Base-by-base conservation (phyloP, 2,113 vertebrate species). In the Catharus bicknelli region DNA sequence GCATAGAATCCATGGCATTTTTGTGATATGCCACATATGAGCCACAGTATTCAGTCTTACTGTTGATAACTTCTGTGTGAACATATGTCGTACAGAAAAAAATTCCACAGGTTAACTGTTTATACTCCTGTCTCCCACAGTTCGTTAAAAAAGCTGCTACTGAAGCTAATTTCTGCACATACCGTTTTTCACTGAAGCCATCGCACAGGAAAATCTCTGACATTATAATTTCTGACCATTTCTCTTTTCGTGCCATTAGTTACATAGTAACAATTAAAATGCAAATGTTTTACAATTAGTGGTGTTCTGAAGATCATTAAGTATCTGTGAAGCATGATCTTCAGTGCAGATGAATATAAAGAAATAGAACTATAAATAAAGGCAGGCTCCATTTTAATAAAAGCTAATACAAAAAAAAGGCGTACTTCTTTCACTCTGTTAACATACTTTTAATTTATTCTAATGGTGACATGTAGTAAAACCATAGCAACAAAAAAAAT, bases 21-120 rank as follows among this genome's bases (percentile, higher is more conserved):
- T 76, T 76, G 6, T 75, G 48, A 34, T 22, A 17, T 16, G 70
- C 32, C 30, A 47, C 0, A 0, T 38, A n/a, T 4, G 7, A 76
- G 32, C 57, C 43, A 72, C 40, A 55, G 22, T n/a, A 59, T 43
- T 63, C 13, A 11, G 40, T 38, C 42, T 45, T 53, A 29, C 4
- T 58, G 3, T 15, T 47, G 29, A 16, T 61, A 55, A 10, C 53
- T 80, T 23, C 16, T 38, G 8, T 34, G 26, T 53, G 50, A 59
- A 69, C 5, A 6, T 53, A 51, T 17, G 81, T 45, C 23, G 36
- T 36, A 16, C 9, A 74, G 47, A 38, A 69, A 88, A 86, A 38
- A n/a, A 4, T 3, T 13, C 34, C 32, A 55, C 27, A 61, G 13
- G 9, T 76, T 63, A 62, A 50, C 36, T 51, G 13, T 55, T 72